Conservation (phyloP, 2,113 vertebrate genomes). For the Larimichthys crocea region DNA sequence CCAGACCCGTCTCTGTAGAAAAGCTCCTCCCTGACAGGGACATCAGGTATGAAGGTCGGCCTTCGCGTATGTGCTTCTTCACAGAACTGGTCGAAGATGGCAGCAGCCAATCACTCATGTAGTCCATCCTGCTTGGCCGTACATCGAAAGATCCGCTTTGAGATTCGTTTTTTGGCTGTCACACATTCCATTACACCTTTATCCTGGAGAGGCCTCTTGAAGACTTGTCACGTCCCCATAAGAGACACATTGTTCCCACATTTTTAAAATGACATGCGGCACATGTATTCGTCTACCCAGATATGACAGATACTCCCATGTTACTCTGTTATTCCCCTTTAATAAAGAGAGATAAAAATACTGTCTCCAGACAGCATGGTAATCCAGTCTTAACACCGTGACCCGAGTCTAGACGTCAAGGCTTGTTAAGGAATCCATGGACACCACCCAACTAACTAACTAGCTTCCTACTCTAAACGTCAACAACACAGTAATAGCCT, state of each 20-base stretch:
- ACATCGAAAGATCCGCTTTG: constrained; percentile 18
- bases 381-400: constrained; percentile 73
- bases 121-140: not conserved
- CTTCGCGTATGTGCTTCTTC: not conserved
- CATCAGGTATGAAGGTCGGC: not conserved
- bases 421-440: constrained; percentile 35
- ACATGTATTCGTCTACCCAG: not conserved
- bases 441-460: constrained; percentile 13
- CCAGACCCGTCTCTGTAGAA: constrained; percentile 31
- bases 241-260: not conserved
- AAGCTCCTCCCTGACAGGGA: not conserved
- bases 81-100: not conserved
- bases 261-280: not conserved
- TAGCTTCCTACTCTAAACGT: constrained; percentile 31
- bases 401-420: constrained; percentile 38
- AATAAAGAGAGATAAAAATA: constrained; percentile 45
- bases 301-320: not conserved
- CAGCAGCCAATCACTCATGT: not conserved
- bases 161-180: constrained; percentile 23
- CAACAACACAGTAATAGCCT: not conserved
- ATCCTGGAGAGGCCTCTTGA: not conserved
- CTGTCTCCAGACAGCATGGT: constrained; percentile 59
- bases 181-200: constrained; percentile 25
- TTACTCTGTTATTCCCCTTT: not conserved
- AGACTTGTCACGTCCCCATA: not conserved